Conservation (phyloP, 2,888 invertebrate genomes). For the Leptinotarsa juncta region DNA sequence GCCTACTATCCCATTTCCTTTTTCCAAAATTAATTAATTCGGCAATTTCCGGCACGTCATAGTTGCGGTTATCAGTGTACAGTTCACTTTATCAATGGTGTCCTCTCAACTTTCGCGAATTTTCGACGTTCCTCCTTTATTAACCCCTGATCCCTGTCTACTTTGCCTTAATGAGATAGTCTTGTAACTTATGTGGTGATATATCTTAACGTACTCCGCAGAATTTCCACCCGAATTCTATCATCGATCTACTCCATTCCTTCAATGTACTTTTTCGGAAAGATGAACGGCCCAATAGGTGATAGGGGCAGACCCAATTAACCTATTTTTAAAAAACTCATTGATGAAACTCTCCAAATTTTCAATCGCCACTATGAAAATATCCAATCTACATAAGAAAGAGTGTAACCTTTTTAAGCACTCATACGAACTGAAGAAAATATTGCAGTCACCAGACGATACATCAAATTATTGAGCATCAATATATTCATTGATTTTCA, state of each 20-base stretch:
- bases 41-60: conserved; percentile 34
- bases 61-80: conserved; percentile 32
- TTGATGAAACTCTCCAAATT: too few relatives aligned
- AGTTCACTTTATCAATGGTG: conserved; percentile 37
- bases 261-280: not conserved
- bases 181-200: conserved; percentile 20
- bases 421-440: too few relatives aligned
- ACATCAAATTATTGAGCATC: too few relatives aligned
- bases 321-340: too few relatives aligned
- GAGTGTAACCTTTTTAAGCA: too few relatives aligned
- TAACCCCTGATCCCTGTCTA: conserved; percentile 20
- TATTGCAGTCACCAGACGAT: too few relatives aligned
- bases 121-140: conserved; percentile 26
- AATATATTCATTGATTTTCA: too few relatives aligned
- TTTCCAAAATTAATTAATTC: conserved; percentile 35
- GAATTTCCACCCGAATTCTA: conserved; percentile 4
- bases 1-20: conserved; percentile 31
- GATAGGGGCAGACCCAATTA: too few relatives aligned
- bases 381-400: too few relatives aligned
- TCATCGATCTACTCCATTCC: not conserved
- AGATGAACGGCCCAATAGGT: too few relatives aligned
- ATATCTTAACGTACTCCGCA: conserved; percentile 13
- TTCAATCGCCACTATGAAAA: too few relatives aligned
- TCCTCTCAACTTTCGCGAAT: conserved; percentile 35
- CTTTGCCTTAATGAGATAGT: conserved; percentile 21